Evolutionary conservation across 2,888 invertebrate genomes (phyloP).

Genomic region (Xanthia icteritia): DNA sequence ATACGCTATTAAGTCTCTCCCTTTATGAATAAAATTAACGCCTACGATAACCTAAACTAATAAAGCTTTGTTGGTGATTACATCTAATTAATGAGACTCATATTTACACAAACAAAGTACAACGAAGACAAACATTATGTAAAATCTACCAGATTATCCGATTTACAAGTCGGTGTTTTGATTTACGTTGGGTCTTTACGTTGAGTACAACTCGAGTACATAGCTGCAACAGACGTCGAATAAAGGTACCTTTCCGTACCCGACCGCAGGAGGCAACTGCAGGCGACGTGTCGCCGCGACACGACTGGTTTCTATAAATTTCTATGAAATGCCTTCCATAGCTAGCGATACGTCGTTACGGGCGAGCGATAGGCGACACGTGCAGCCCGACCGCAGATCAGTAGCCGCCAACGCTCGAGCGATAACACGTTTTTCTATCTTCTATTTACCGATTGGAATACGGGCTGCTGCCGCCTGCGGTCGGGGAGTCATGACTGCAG

Average conservation of each 20-base stretch:
- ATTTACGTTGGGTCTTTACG: constrained; percentile 22
- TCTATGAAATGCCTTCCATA: too few relatives aligned
- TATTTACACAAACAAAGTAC: constrained; percentile 70
- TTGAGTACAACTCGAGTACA: constrained; percentile 42
- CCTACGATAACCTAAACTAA: constrained; percentile 79
- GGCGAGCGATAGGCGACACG: too few relatives aligned
- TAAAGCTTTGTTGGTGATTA: constrained; percentile 87
- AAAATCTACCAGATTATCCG: constrained; percentile 36
- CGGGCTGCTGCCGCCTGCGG: too few relatives aligned
- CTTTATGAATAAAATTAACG: constrained; percentile 55
- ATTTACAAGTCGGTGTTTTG: constrained; percentile 28
- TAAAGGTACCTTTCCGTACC: background rate
- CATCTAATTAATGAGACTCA: constrained; percentile 78
- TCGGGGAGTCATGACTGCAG: too few relatives aligned
- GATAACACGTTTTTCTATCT: too few relatives aligned
- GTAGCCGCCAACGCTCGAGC: too few relatives aligned
- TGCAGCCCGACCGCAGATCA: too few relatives aligned
- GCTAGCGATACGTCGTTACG: too few relatives aligned
- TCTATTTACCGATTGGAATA: too few relatives aligned
- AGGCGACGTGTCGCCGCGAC: too few relatives aligned
- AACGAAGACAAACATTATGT: constrained; percentile 39
- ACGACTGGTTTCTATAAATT: too few relatives aligned
- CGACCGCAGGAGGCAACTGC: too few relatives aligned
- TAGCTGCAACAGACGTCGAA: constrained; percentile 31
- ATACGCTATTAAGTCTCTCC: constrained; percentile 61